These are phyloP conservation scores for Piprites chloris DNA, from an alignment of 2,113 vertebrate genomes.

Conservation along the genomic window DNA sequence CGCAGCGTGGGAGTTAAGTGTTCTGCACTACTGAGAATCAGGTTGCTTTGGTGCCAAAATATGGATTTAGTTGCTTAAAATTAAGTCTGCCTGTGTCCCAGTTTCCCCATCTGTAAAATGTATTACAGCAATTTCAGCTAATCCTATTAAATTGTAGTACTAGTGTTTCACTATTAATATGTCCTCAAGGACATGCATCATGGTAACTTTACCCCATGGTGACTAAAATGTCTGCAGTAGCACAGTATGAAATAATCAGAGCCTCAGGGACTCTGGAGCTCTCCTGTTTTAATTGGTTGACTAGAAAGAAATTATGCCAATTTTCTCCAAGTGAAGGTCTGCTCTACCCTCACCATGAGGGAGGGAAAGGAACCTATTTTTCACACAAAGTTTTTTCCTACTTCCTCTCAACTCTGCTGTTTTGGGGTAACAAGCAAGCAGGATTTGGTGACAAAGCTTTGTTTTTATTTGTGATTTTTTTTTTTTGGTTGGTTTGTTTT, in stretches of 20 bases:
- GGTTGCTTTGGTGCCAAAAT: slow-evolving; percentile 50
- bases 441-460: background rate
- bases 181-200: slow-evolving; percentile 49
- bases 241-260: slow-evolving; percentile 15
- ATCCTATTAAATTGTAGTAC: slow-evolving; percentile 61
- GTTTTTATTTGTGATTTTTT: background rate
- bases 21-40: background rate
- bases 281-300: slow-evolving; percentile 15
- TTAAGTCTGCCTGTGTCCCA: slow-evolving; percentile 48
- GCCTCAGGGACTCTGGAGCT: background rate
- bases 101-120: slow-evolving; percentile 56
- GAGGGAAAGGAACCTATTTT: background rate
- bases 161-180: slow-evolving; percentile 58
- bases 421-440: background rate
- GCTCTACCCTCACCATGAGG: background rate
- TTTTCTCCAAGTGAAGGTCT: background rate
- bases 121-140: slow-evolving; percentile 56
- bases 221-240: background rate
- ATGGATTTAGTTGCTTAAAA: slow-evolving; percentile 53
- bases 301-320: slow-evolving; percentile 7
- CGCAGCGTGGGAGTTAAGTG: background rate
- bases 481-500: background rate
- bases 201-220: slow-evolving; percentile 32
- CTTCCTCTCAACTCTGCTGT: background rate
- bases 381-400: background rate